Evolutionary conservation across 2,797 vertebrate species (phyloP).

Genomic region (Acipenser transmontanus): DNA sequence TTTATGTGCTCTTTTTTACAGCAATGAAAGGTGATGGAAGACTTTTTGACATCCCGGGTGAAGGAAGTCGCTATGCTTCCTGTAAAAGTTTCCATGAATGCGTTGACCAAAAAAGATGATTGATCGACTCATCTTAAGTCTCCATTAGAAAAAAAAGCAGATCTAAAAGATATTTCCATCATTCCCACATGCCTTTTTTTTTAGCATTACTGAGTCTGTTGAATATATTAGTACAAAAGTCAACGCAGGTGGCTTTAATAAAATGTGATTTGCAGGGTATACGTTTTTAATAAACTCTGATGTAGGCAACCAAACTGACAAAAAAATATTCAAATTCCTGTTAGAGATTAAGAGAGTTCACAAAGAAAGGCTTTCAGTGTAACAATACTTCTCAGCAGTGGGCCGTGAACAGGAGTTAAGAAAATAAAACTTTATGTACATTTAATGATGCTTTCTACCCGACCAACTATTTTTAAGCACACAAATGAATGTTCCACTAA

Average conservation of each 20-base stretch:
- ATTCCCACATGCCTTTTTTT: background rate
- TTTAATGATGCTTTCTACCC: too few species aligned
- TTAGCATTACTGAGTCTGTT: background rate
- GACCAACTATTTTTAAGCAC: too few species aligned
- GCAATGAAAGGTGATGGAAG: slow-evolving; percentile 21
- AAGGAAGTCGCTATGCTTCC: slow-evolving; percentile 17
- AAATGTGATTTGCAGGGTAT: slow-evolving; percentile 35
- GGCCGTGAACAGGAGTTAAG: slow-evolving; percentile 43
- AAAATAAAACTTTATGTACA: slow-evolving; percentile 31
- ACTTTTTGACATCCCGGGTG: slow-evolving; percentile 11
- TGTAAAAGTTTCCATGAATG: background rate
- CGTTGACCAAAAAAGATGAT: too few species aligned
- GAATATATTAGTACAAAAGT: slow-evolving; percentile 5
- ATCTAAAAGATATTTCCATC: too few species aligned
- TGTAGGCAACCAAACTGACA: slow-evolving; percentile 37
- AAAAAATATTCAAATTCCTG: slow-evolving; percentile 34
- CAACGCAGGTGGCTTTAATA: slow-evolving; percentile 53
- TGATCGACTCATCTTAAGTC: too few species aligned
- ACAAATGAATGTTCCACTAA: too few species aligned
- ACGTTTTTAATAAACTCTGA: slow-evolving; percentile 48
- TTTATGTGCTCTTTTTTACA: slow-evolving; percentile 34
- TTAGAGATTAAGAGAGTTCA: slow-evolving; percentile 44
- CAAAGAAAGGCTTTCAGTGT: slow-evolving; percentile 45
- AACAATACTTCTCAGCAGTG: slow-evolving; percentile 43
- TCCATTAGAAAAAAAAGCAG: too few species aligned